Evolutionary conservation across 2,113 vertebrate species (phyloP), one percentile per base, ranked within the genome.

Genomic region (Ceratotherium simum): DNA sequence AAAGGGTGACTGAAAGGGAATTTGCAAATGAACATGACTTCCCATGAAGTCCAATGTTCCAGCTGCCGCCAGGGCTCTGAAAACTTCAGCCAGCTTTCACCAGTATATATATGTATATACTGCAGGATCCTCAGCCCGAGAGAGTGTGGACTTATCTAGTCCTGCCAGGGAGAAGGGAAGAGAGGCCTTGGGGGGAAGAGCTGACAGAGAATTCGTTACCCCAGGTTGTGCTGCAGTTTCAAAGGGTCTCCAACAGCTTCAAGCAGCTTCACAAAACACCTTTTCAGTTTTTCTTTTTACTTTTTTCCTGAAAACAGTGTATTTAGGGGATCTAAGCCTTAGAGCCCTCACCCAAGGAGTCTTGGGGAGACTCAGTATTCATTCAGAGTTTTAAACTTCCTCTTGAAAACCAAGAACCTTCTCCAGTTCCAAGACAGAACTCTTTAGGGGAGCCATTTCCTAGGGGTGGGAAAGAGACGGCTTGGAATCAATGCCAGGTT

Each of bases 11-110:
- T 42, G 83, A 93, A 93, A 82, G 97, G 97, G 51, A 90, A 79
- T 97, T 97, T 98, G 96, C 98, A 98, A 98, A 97, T 98, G 98
- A 98, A 98, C 98, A 92, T 98, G 98, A 98, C 98, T 98, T 97
- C 95, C 86, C 97, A 90, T 93, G 98, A 98, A 98, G 98, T 98
- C 98, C 98, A 98, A 86, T 96, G 84, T 96, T 98, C 90, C 96
- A 98, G 95, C 96, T 97, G 96, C 97, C 65, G 64, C 54, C n/a
- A 58, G 46, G 42, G 17, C 56, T 93, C 81, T 51, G 91, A 97
- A 97, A 98, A 91, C 36, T 86, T 95, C 23, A 48, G 48, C 76
- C 94, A 4, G 33, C 75, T 75, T 97, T 80, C 89, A 18, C 13
- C 46, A 27, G 27, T 72, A 3, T 89, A 27, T 60, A 33, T 27